A percentile compares a stretch with the other conserved stretches of the same genome.
These are phyloP conservation scores for Semibalanus balanoides DNA, from an alignment of 1,140 invertebrate genomes.

Conservation along the genomic window DNA sequence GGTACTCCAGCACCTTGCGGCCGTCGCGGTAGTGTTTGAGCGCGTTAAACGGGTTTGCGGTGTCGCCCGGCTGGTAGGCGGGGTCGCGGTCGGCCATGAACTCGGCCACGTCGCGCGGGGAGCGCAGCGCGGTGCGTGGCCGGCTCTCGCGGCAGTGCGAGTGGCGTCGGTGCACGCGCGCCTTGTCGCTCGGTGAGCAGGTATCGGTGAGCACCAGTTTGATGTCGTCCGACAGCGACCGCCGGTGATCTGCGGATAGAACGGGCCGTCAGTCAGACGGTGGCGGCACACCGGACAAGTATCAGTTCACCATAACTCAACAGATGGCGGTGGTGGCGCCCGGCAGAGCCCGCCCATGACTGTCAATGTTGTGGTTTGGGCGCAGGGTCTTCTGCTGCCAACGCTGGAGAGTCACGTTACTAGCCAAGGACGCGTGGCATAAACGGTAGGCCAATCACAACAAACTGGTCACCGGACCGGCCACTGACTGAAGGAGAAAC, in stretches of 20 bases:
- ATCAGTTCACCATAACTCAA: too few species aligned
- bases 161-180: slow-evolving; percentile 46
- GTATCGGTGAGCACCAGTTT: slow-evolving; percentile 36
- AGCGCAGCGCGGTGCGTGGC: slow-evolving; percentile 3
- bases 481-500: too few species aligned
- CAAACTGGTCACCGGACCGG: too few species aligned
- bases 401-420: too few species aligned
- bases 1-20: slow-evolving; percentile 24
- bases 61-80: slow-evolving; percentile 35
- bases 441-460: too few species aligned
- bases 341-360: too few species aligned
- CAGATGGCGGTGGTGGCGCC: too few species aligned
- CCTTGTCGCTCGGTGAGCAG: slow-evolving; percentile 49
- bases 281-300: too few species aligned
- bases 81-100: slow-evolving; percentile 26
- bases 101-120: slow-evolving; percentile 33
- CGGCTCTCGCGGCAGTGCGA: background rate
- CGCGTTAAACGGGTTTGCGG: slow-evolving; percentile 51
- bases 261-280: slow-evolving; percentile 31
- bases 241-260: slow-evolving; percentile 33
- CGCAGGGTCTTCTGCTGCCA: too few species aligned
- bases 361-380: too few species aligned
- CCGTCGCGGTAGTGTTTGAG: slow-evolving; percentile 37
- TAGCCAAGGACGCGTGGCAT: too few species aligned
- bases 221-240: slow-evolving; percentile 52